Conservation (phyloP, 30 jellyfish, hydroid and myxozoan species). For the Sanderia malayensis region DNA sequence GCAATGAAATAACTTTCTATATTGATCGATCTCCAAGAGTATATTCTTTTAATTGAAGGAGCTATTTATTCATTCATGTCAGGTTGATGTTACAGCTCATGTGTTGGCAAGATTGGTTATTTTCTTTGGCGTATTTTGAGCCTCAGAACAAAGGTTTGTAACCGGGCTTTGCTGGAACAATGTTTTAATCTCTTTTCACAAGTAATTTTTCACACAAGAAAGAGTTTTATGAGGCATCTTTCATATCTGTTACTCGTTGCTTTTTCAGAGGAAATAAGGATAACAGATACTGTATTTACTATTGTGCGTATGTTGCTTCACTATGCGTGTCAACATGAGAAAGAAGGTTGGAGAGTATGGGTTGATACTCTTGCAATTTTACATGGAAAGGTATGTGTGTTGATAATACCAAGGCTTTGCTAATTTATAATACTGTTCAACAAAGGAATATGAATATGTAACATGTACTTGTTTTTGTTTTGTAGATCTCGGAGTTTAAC, state of each 20-base stretch:
- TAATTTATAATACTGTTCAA: no score
- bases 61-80: no score
- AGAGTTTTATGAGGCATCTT: no score
- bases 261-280: slow-evolving; percentile 61
- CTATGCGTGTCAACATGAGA: slow-evolving; percentile 86
- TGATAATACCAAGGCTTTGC: no score
- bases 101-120: slow-evolving; percentile 99
- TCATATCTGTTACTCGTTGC: no score
- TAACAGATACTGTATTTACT: slow-evolving; percentile 79
- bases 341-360: slow-evolving; percentile 99
- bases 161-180: no score
- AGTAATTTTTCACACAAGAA: no score
- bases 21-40: no score
- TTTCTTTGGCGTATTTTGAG: slow-evolving; percentile 82
- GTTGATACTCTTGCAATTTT: slow-evolving; percentile 95
- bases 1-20: no score
- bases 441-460: background rate
- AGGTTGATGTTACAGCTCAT: slow-evolving; percentile 93
- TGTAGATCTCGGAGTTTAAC: slow-evolving; percentile 40
- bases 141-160: slow-evolving; percentile 66
- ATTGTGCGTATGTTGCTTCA: slow-evolving; percentile 80
- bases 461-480: background rate
- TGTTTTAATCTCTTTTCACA: no score
- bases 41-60: no score
- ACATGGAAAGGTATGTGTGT: slow-evolving; percentile 74